Base-by-base conservation (phyloP, 2,113 vertebrate species). In the Saccopteryx leptura region DNA sequence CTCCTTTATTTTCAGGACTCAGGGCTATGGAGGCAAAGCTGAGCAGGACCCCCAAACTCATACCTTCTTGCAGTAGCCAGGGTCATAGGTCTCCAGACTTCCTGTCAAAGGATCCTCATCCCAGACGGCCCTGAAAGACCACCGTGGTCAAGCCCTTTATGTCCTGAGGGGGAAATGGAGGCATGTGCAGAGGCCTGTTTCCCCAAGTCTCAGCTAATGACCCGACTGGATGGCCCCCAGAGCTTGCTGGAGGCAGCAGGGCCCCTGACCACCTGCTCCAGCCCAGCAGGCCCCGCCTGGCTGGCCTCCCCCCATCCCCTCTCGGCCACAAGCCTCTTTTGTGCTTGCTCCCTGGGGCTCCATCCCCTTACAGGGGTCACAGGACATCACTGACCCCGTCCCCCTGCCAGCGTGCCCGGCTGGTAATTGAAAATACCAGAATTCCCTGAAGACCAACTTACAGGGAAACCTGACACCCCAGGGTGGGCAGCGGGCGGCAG, bases 361-460 rank as follows among this genome's bases (percentile, higher is more conserved):
- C 58, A 93, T 96, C 98, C 97, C 85, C 93, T 88, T 75, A 50
- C 28, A 7, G 39, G 92, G 98, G 98, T 98, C 98, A 98, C 23
- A 1, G 96, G 87, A 78, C 97, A 96, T 97, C 97, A 54, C 98
- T 97, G 98, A 98, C 98, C 98, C 96, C 11, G 31, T 87, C 83
- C 39, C 96, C 9, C 93, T 89, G 98, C 94, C 63, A 4, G 95
- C 86, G n/a, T 97, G 97, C 97, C 98, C 0, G 11, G 52, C 75
- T 94, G 87, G 97, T 98, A 98, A 98, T 98, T 99, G 98, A 98
- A 99, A 99, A 98, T 98, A 95, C 98, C 98, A 98, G 56, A 98
- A 98, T 98, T 98, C 98, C 98, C 98, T 17, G 65, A 92, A 97
- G 98, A 91, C 97, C 96, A 83, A 83, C 95, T 96, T 89, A 4